Evolutionary conservation across 2,888 invertebrate genomes (phyloP), one percentile per base, ranked within the genome.

Genomic region (Heliconius hortense): DNA sequence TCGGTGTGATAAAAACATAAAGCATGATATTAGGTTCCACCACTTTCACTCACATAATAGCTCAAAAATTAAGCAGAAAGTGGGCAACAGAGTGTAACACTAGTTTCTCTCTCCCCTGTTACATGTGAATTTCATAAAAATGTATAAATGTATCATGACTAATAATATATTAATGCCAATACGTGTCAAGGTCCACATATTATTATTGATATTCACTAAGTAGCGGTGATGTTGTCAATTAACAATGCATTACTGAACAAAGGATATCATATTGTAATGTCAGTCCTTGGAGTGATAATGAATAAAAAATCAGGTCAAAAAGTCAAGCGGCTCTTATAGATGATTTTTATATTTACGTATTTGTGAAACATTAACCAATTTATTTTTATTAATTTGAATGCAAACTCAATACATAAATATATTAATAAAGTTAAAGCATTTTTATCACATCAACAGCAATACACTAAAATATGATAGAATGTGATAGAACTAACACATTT

Each of bases 171-270:
- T 48, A 68, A 53, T 10, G 48, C 21, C 26, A 48, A 48, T 56
- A 31, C 31, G 8, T 56, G 69, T 69, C 69, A 31, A 56, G 31
- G 69, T 53, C 31, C 31, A 69, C 15, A 56, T 24, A 39, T 15
- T 24, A 66, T 69, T 69, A 69, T 69, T 69, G 31, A 31, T n/a
- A 21, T 31, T 56, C 31, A 56, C 56, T 56, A 56, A 56, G 8
- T 56, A 69, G 56, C 69, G n/a, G 69, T 69, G 53, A 31, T 35
- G 53, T 28, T 11, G 21, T 28, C 2, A 56, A 69, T 69, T n/a
- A 56, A 69, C n/a, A 56, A 31, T 56, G 69, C 56, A 56, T 56
- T 69, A 69, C n/a, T 56, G 48, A 31, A 69, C 48, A 48, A 67
- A 28, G 28, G 10, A 11, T 28, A n/a, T 56, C 69, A 69, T 69